Conservation (phyloP, 2,113 vertebrate species). For the Ailuropoda melanoleuca region DNA sequence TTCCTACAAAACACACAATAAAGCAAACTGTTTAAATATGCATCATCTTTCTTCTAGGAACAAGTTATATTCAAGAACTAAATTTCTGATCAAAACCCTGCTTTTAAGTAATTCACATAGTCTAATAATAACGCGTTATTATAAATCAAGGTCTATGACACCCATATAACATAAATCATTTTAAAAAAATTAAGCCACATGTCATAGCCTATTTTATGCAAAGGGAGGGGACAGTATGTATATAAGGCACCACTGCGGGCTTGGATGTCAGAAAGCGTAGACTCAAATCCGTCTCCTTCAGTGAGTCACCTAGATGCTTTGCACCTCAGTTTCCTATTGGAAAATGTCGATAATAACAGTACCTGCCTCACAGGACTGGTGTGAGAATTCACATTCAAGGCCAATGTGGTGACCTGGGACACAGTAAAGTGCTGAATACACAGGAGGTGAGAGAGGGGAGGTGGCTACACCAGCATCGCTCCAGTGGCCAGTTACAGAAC, state of each 20-base stretch:
- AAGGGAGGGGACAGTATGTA: too few relatives aligned
- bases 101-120: conserved; percentile 23
- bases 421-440: background rate
- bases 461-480: background rate
- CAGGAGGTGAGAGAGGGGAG: background rate
- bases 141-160: background rate
- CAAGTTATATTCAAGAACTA: background rate
- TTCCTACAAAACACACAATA: background rate
- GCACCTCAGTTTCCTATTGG: background rate
- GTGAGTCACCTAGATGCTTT: background rate
- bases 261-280: background rate
- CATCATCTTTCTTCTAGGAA: background rate
- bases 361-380: background rate
- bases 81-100: background rate
- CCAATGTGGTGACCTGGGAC: background rate
- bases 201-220: background rate
- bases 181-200: background rate
- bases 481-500: background rate
- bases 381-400: background rate
- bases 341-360: background rate
- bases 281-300: background rate
- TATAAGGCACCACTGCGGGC: fast-evolving
- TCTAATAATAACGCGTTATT: background rate
- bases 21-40: background rate
- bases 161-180: background rate